Evolutionary conservation across 2,113 vertebrate species (phyloP), one percentile per base, ranked within the genome.

Genomic region (Abramis brama): DNA sequence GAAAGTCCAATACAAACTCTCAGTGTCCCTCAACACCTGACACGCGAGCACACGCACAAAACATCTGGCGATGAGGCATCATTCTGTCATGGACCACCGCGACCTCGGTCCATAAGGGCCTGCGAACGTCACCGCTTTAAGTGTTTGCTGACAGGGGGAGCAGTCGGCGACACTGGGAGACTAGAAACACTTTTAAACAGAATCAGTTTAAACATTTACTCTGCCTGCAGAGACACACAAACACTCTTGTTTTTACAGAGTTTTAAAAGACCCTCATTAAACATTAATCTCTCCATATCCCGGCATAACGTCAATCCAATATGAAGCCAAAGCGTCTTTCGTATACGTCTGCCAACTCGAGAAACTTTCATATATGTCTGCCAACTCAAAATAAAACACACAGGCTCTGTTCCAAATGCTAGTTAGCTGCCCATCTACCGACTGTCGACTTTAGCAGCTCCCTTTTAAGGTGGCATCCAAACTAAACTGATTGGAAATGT

Each of bases 1-100:
- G 30, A 0, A 55, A 8, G 33, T 78, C 89, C 79, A 88, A 86
- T n/a, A 80, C 55, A 84, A 88, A 85, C 57, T 57, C 39, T 85
- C 76, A 62, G 47, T 52, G 47, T 57, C 33, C 71, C 71, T 66
- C 77, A 80, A 79, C 76, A 85, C 82, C 82, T 80, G 66, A 80
- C 21, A 66, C 10, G 3, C n/a, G 4, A 62, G 5, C 52, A n/a
- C 52, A 57, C 5, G 30, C 77, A 79, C 21, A 19, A 39, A 43
- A 6, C 30, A 62, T 80, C 57, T 80, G 78, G 78, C 6, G 33
- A 9, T 25, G 33, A 80, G 78, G 30, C 52, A 60, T 4, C 50
- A 59, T 45, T 80, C 76, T 71, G 84, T 79, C 75, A 85, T n/a
- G 59, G 50, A 78, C 71, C 43, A 68, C 27, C 9, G 12, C 12